phyloP scores from a whole-genome alignment of 2,888 invertebrate genomes.

The Sphecodes monilicornis region DNA sequence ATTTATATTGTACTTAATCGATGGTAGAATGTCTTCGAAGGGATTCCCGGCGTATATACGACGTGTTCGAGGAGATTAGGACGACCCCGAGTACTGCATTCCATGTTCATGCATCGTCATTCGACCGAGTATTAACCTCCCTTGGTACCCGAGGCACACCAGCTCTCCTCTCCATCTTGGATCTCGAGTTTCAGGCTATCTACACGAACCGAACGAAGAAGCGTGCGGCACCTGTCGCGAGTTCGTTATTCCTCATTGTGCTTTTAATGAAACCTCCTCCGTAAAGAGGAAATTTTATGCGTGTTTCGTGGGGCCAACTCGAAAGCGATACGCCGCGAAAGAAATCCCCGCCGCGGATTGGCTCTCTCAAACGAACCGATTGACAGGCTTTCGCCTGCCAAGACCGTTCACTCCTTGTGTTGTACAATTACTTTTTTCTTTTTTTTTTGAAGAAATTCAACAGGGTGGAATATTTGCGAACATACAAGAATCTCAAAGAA shows the following conservation, averaged over 20 bases:
- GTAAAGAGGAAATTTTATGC: slow-evolving; percentile 46
- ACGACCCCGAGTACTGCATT: slow-evolving; percentile 45
- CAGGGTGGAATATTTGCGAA: background rate
- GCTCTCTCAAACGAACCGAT: slow-evolving; percentile 32
- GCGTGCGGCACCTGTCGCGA: slow-evolving; percentile 63
- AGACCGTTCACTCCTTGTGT: background rate
- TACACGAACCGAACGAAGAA: slow-evolving; percentile 29
- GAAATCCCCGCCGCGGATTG: slow-evolving; percentile 20
- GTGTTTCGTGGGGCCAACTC: background rate
- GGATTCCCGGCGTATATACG: slow-evolving; percentile 27
- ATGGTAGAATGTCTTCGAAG: slow-evolving; percentile 70
- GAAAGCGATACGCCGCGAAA: background rate
- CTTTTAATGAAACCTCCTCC: slow-evolving; percentile 55
- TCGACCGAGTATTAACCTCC: slow-evolving; percentile 44
- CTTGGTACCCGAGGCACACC: slow-evolving; percentile 27
- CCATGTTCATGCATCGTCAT: slow-evolving; percentile 57
- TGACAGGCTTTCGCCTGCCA: slow-evolving; percentile 25
- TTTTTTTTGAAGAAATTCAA: background rate
- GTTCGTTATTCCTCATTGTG: slow-evolving; percentile 48
- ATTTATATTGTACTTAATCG: slow-evolving; percentile 77
- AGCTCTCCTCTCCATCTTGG: slow-evolving; percentile 8
- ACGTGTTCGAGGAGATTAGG: slow-evolving; percentile 45
- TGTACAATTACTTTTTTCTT: background rate
- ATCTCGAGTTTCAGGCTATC: slow-evolving; percentile 64
- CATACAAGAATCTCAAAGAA: background rate